Base-by-base conservation (phyloP, 1,140 invertebrate species). In the Phenacoccus solenopsis region DNA sequence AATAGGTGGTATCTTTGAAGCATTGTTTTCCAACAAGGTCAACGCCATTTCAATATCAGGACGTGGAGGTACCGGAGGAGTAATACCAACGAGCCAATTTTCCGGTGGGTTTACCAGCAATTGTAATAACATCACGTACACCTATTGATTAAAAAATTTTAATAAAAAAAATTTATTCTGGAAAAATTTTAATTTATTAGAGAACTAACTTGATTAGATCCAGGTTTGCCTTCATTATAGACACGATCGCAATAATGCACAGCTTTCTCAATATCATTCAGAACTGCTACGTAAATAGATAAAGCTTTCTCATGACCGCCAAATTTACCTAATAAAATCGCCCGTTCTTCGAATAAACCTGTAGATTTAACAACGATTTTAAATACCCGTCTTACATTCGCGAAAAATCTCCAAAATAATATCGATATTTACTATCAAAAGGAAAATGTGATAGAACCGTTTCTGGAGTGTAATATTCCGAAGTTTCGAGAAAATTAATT, bases 221-320 rank as follows among this genome's bases (percentile, higher is more conserved):
- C 77, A 78, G 82, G 61, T 73, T 78, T 69, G 69, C 79, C 5
- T 76, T 74, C 76, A 77, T 80, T 74, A 79, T 84, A 85, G 69
- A 89, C 86, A 77, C 83, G 87, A 74, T 88, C 84, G 77, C 94
- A 96, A 80, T 97, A 98, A 69, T 86, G 79, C 75, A 90, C 87
- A 0, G 96, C 96, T 76, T 87, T 86, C 0, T 85, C 76, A 21
- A 89, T 84, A 80, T 98, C 88, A 59, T 91, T 87, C 70, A 87
- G 86, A 75, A 82, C 87, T 81, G 83, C 90, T 74, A 96, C 85
- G 78, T 98, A 98, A 76, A 98, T 94, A 0, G 73, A 87, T 56
- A 99, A 80, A 1, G 92, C 94, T 78, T 98, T 90, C 76, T 98
- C 89, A 81, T 96, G 91, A 57, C 87, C 80, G 7, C 90, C 92